A percentile compares a stretch with the other conserved stretches of the same genome.
Evolutionary conservation across 92 coral and sea anemone genomes (phyloP).

Genomic region (Phenganax marumi): DNA sequence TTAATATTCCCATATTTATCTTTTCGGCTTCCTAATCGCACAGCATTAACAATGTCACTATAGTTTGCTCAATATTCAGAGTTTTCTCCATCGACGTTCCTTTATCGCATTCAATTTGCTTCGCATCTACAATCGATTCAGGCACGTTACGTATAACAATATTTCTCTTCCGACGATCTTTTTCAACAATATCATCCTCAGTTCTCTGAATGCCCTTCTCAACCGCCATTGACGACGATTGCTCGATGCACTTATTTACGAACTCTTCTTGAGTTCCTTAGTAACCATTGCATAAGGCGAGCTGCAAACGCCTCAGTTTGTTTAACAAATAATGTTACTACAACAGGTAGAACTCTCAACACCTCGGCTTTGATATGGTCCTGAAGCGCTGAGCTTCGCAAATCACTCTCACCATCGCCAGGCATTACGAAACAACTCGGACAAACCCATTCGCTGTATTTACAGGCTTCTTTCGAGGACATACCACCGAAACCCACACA

Average conservation of each 20-base stretch:
- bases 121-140: neutral
- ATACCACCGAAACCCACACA: too few species aligned
- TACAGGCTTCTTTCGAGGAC: too few species aligned
- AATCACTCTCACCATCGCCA: neutral
- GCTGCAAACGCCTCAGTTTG: neutral
- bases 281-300: conserved; percentile 17
- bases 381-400: neutral
- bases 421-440: neutral
- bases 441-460: neutral
- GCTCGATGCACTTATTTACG: conserved; percentile 8
- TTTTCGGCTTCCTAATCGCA: conserved; percentile 11
- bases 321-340: conserved; percentile 1
- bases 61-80: neutral
- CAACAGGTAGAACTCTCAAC: neutral
- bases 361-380: neutral
- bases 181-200: conserved; percentile 11
- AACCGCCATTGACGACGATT: conserved; percentile 21
- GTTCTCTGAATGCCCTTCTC: neutral
- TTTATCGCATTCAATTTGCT: neutral
- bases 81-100: neutral
- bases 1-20: conserved; percentile 13
- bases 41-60: conserved; percentile 8
- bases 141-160: conserved; percentile 16
- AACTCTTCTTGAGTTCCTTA: conserved; percentile 23
- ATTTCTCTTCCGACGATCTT: conserved; percentile 26